phyloP scores from a whole-genome alignment of 2,113 vertebrate species.

The Camelus dromedarius region DNA sequence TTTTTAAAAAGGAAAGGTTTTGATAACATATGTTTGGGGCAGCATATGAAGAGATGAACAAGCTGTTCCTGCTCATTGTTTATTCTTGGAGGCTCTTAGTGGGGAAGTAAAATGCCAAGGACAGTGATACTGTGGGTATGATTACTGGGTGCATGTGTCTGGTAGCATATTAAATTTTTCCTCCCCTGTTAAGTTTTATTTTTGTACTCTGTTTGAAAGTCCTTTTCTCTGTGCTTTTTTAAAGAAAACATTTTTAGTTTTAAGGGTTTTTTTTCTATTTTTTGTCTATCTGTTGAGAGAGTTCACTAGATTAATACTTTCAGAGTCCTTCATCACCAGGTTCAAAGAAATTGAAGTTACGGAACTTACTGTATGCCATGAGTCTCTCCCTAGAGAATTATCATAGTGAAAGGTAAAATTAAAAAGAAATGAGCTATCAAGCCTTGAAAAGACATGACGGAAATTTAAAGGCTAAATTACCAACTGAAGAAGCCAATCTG shows the following conservation, averaged over 20 bases:
- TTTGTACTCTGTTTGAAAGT: conserved; percentile 20
- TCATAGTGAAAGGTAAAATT: not conserved
- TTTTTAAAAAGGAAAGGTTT: conserved; percentile 76
- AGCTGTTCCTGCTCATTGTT: conserved; percentile 72
- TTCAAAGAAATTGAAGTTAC: not conserved
- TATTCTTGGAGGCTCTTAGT: conserved; percentile 74
- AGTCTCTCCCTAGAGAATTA: not conserved
- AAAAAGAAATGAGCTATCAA: not conserved
- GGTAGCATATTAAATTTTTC: not conserved
- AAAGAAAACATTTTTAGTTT: not conserved
- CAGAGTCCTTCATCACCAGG: not conserved
- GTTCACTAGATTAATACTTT: not conserved
- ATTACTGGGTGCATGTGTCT: not conserved
- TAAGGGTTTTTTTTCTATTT: not conserved
- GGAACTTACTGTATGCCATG: not conserved
- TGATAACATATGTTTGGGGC: conserved; percentile 72
- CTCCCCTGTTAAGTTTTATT: conserved; percentile 60
- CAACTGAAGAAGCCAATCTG: not conserved
- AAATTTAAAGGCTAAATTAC: not conserved
- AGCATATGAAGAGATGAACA: conserved; percentile 65
- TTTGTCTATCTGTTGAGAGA: not conserved
- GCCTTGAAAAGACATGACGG: not conserved
- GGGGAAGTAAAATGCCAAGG: conserved; percentile 63
- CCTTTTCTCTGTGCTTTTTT: not conserved
- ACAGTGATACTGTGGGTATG: conserved; percentile 36